Evolutionary conservation across 2,797 vertebrate genomes (phyloP).

Genomic region (Acipenser ruthenus): DNA sequence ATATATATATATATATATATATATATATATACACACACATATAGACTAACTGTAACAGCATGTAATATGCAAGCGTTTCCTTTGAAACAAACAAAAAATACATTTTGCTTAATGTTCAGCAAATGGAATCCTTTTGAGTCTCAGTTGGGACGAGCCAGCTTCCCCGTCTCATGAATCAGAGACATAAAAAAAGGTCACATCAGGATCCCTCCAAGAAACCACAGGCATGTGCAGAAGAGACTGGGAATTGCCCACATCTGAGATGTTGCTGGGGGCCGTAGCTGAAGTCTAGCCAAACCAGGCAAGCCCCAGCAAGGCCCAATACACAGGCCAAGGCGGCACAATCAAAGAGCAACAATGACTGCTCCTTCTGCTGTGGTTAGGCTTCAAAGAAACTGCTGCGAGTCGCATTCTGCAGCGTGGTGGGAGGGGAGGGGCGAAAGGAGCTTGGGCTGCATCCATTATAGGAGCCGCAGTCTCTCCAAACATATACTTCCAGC

Average conservation of each 20-base stretch:
- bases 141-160: no score
- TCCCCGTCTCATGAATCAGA: no score
- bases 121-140: no score
- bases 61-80: no score
- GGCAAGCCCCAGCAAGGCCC: slow-evolving; percentile 66
- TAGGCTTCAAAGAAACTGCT: slow-evolving; percentile 76
- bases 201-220: slow-evolving; percentile 65
- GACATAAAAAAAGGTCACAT: slow-evolving; percentile 46
- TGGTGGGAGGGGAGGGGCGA: slow-evolving; percentile 28
- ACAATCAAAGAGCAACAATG: slow-evolving; percentile 78
- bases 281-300: slow-evolving; percentile 62
- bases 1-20: no score
- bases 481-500: slow-evolving; percentile 30
- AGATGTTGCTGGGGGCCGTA: slow-evolving; percentile 70
- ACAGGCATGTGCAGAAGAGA: slow-evolving; percentile 76
- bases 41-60: no score
- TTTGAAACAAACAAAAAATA: no score
- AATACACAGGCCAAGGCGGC: slow-evolving; percentile 60
- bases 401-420: slow-evolving; percentile 55
- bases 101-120: no score
- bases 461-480: slow-evolving; percentile 51
- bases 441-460: slow-evolving; percentile 33
- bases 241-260: slow-evolving; percentile 78
- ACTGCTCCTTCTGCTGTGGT: slow-evolving; percentile 71
- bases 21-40: no score